Base-by-base conservation (phyloP, 92 coral and sea anemone species). In the Scolanthus callimorphus region DNA sequence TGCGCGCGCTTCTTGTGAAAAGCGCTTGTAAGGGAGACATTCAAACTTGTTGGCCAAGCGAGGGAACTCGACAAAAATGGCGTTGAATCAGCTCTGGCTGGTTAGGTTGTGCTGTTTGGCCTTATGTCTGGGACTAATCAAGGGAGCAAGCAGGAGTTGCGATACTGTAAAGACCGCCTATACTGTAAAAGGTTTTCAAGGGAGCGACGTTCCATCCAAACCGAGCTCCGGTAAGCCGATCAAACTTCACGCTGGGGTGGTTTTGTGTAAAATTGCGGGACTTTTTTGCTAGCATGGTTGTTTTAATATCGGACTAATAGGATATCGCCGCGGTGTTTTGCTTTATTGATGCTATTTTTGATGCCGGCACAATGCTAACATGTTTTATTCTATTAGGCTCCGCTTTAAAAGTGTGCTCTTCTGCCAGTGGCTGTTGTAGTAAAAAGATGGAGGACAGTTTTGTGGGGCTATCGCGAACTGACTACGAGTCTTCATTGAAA, bases 391-490 rank as follows among this genome's bases (percentile, higher is more conserved):
- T 49, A 1, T 3, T 23, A 82, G 89, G 82, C 56, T 70, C 65
- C 39, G 71, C 70, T 60, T 70, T 82, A 17, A 66, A 68, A 34
- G 69, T 82, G 17, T 82, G 89, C 25, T 69, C 89, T 26, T 39
- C 70, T 66, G 63, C 70, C 25, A 69, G 60, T 65, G 79, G 43
- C 20, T 82, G 89, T 50, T 82, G 89, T 57, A 67, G 82, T 4
- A 67, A 76, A 31, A 41, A 49, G 39, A 82, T 82, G 89, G 89
- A 82, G 31, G 74, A 58, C 25, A 79, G 83, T n/a, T 82, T 82
- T 65, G 67, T 69, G 19, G 60, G 50, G 20, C 58, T 69, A 10
- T 62, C 89, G 6, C 44, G 73, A 20, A 39, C 68, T 0, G 78
- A 82, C 17, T 82, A 69, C 11, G 72, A 62, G 15, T 34, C 34